phyloP scores from a whole-genome alignment of 2,888 invertebrate genomes.

The Cosmorhoe ocellata region DNA sequence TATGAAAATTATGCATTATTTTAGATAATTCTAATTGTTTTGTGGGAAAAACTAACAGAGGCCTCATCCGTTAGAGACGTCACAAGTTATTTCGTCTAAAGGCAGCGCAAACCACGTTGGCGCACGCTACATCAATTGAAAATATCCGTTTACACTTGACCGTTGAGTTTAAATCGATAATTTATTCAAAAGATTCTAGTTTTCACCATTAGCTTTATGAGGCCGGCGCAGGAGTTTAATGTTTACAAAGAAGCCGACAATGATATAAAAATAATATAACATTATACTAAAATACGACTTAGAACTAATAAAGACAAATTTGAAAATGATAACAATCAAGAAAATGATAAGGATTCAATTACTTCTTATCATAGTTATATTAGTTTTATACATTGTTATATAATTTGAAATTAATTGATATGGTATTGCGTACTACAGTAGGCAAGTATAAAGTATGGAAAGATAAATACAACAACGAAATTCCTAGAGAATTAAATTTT shows the following conservation, averaged over 20 bases:
- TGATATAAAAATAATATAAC: not conserved
- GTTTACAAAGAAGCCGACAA: constrained; percentile 6
- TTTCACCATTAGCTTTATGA: not conserved
- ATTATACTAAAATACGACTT: not conserved
- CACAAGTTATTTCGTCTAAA: constrained; percentile 13
- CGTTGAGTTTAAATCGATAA: constrained; percentile 24
- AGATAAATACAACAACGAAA: no score
- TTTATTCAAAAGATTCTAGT: constrained; percentile 23
- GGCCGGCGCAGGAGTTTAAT: not conserved
- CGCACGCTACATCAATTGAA: constrained; percentile 27
- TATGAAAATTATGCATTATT: no score
- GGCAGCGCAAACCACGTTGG: constrained; percentile 10
- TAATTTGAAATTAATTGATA: not conserved
- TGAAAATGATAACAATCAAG: constrained; percentile 6
- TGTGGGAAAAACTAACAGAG: no score
- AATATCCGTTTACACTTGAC: constrained; percentile 21
- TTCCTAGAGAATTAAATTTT: not conserved
- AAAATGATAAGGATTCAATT: constrained; percentile 18
- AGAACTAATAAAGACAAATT: not conserved
- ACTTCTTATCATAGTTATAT: constrained; percentile 10
- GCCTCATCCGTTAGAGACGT: not conserved
- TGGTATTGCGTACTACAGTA: constrained; percentile 5
- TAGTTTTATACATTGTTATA: constrained; percentile 1
- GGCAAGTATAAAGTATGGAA: not conserved
- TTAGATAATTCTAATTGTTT: no score